phyloP scores from a whole-genome alignment of 2,113 vertebrate species.

The Sialia sialis region DNA sequence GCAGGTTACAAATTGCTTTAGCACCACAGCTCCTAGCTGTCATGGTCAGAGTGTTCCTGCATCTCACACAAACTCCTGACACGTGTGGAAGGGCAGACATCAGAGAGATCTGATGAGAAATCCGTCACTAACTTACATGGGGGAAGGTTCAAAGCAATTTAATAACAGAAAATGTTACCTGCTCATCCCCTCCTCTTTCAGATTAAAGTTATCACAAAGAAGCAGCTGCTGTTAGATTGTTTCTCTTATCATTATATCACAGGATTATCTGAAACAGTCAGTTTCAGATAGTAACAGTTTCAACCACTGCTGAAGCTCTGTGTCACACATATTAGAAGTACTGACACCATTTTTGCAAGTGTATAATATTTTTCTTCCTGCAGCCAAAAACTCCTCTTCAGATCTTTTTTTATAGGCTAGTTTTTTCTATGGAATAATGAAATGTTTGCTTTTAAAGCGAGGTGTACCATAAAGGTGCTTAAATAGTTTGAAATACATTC shows the following conservation, averaged over 20 bases:
- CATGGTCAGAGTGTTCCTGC: not conserved
- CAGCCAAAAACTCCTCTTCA: not conserved
- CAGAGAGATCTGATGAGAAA: not conserved
- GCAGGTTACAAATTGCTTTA: fast-evolving
- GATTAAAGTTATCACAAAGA: slow-evolving; percentile 29
- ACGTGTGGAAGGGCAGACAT: not conserved
- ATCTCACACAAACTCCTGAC: not conserved
- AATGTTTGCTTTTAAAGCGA: not conserved
- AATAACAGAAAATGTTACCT: not conserved
- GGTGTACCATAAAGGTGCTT: not conserved
- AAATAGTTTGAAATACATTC: not conserved
- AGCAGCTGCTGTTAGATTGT: not conserved
- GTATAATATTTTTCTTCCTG: not conserved
- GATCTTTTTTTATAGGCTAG: too few species aligned
- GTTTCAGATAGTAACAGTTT: not conserved
- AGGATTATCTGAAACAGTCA: not conserved
- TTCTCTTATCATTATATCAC: not conserved
- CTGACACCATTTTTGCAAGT: not conserved
- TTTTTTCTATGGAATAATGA: not conserved
- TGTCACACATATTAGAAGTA: not conserved
- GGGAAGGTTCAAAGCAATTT: not conserved
- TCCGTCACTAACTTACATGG: not conserved
- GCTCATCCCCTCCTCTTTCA: not conserved
- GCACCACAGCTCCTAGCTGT: not conserved
- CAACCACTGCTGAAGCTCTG: not conserved